These are phyloP conservation scores for Nemopilema nomurai DNA, from an alignment of 30 jellyfish, hydroid and myxozoan genomes.

Conservation along the genomic window DNA sequence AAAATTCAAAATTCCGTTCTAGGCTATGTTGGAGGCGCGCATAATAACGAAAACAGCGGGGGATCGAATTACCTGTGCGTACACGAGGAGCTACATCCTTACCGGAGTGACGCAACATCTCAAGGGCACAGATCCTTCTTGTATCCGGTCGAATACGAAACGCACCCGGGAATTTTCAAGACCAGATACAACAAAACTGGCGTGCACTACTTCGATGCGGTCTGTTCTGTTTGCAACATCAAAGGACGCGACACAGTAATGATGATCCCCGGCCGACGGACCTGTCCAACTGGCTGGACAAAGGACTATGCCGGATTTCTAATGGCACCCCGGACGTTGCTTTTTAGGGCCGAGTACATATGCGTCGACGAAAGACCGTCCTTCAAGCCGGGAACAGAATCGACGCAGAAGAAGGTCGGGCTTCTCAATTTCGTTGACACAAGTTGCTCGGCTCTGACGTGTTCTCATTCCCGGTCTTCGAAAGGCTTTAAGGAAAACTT, in stretches of 20 bases:
- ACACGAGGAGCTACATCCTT: slow-evolving; percentile 65
- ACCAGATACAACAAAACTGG: slow-evolving; percentile 14
- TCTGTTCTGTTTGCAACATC: slow-evolving; percentile 85
- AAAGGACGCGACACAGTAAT: slow-evolving; percentile 60
- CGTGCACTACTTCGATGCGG: slow-evolving; percentile 60
- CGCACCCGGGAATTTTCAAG: slow-evolving; percentile 59
- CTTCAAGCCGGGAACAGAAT: slow-evolving; percentile 39
- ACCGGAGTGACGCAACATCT: slow-evolving; percentile 45
- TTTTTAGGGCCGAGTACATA: slow-evolving; percentile 90
- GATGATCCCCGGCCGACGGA: slow-evolving; percentile 91
- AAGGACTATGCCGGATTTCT: slow-evolving; percentile 87
- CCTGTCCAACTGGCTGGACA: slow-evolving; percentile 90
- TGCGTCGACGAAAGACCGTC: slow-evolving; percentile 93
- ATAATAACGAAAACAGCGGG: slow-evolving; percentile 88
- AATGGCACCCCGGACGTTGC: slow-evolving; percentile 86
- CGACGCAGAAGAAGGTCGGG: slow-evolving; percentile 65
- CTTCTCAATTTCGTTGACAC: slow-evolving; percentile 90
- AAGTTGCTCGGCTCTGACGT: slow-evolving; percentile 75
- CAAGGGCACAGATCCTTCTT: slow-evolving; percentile 62
- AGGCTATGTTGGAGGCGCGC: slow-evolving; percentile 93
- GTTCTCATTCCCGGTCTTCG: slow-evolving; percentile 11
- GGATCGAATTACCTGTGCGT: slow-evolving; percentile 96
- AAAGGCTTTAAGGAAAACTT: slow-evolving; percentile 50
- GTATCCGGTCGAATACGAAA: slow-evolving; percentile 83
- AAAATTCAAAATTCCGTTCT: neutral